Evolutionary conservation across 1,140 invertebrate genomes (phyloP).

Genomic region (Drosophila dunni): DNA sequence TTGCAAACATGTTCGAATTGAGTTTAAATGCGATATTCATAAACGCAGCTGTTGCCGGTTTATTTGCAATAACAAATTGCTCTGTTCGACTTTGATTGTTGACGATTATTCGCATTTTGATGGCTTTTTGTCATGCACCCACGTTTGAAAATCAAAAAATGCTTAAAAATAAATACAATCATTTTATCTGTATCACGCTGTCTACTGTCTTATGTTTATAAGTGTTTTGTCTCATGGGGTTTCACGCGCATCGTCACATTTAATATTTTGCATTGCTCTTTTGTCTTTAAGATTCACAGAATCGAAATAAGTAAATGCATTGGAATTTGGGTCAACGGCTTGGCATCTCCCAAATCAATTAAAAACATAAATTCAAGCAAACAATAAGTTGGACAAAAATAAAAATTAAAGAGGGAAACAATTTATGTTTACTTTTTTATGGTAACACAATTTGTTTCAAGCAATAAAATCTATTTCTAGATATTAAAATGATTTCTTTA

Average conservation of each 20-base stretch:
- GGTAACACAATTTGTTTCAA: slow-evolving; percentile 1
- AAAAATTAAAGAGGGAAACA: slow-evolving; percentile 3
- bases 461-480: slow-evolving; percentile 11
- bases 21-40: slow-evolving; percentile 58
- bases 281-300: slow-evolving; percentile 41
- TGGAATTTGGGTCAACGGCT: slow-evolving; percentile 66
- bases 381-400: slow-evolving; percentile 3
- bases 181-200: slow-evolving; percentile 2
- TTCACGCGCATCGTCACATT: slow-evolving; percentile 25
- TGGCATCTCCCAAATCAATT: slow-evolving; percentile 61
- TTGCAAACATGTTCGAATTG: slow-evolving; percentile 59
- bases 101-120: slow-evolving; percentile 67
- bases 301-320: slow-evolving; percentile 47
- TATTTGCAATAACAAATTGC: slow-evolving; percentile 69
- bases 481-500: background rate
- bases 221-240: slow-evolving; percentile 15
- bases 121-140: slow-evolving; percentile 67
- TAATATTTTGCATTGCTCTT: slow-evolving; percentile 25
- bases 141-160: slow-evolving; percentile 29
- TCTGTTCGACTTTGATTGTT: slow-evolving; percentile 58
- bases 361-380: slow-evolving; percentile 58
- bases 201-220: slow-evolving; percentile 16
- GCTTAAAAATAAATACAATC: slow-evolving; percentile 18
- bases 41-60: slow-evolving; percentile 68
- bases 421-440: slow-evolving; percentile 21